Evolutionary conservation across 2,797 vertebrate genomes (phyloP).

Genomic region (Amblyraja radiata): DNA sequence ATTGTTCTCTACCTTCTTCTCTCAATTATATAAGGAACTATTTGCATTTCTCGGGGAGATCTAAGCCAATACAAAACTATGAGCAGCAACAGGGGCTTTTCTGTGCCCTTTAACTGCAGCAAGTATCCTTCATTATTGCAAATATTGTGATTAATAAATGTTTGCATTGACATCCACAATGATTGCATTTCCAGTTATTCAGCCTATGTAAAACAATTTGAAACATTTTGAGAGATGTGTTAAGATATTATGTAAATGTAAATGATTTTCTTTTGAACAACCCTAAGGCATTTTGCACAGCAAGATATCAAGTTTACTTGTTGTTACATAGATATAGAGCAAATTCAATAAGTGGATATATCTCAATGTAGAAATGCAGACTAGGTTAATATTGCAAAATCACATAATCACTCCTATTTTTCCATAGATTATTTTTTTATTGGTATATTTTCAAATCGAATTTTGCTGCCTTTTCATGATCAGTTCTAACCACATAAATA

Average conservation of each 20-base stretch:
- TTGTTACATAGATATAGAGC: background rate
- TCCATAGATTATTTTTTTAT: background rate
- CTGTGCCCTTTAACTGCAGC: background rate
- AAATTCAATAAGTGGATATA: background rate
- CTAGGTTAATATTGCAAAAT: background rate
- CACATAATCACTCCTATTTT: background rate
- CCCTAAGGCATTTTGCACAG: background rate
- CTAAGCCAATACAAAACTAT: too few relatives aligned
- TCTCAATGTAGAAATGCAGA: background rate
- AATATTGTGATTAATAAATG: background rate
- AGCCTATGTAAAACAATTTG: background rate
- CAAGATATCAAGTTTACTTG: background rate
- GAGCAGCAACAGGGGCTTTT: background rate
- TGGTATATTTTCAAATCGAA: background rate
- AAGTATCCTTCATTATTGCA: background rate
- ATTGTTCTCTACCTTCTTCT: background rate
- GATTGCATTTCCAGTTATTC: background rate
- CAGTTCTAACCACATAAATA: background rate
- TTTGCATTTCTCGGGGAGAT: too few relatives aligned
- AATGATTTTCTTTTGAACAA: background rate
- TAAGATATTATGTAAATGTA: background rate
- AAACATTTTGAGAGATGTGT: background rate
- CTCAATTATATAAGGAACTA: background rate
- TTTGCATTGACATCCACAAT: background rate
- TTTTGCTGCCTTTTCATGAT: background rate